Evolutionary conservation across 2,888 invertebrate genomes (phyloP), one percentile per base, ranked within the genome.

Genomic region (Clitarchus hookeri): DNA sequence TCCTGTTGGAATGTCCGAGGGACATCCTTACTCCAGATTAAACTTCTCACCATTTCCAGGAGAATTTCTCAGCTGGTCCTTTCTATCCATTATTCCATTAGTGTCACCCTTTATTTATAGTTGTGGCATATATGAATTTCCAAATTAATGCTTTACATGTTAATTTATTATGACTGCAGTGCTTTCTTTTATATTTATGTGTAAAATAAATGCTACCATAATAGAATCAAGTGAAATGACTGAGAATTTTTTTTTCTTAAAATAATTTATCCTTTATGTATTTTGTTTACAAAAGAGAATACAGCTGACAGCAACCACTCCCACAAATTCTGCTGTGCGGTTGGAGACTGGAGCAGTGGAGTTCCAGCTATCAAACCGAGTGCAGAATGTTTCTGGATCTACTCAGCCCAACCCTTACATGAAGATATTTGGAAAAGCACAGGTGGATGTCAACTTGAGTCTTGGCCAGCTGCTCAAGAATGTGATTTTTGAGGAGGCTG

Each of bases 301-400:
- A 88, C 99, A 99, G 91, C 93, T 99, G 87, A 99, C 99, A 0
- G 99, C 99, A 0, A 99, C 99, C 0, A 99, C 99, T 0, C 99
- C 99, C 0, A 98, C 99, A 84, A 97, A 97, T 90, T 98, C 97
- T 6, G 99, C 99, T 0, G 98, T 99, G 26, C 95, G 99, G 6
- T 93, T 99, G 87, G 99, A 99, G 92, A 99, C 99, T 0, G 98
- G 98, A 79, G 96, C 96, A 0, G 95, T 99, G 6, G 98, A 98
- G 91, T 94, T 99, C 90, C 97, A 98, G 92, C 92, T 99, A 86
- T 98, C 98, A 9, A 99, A 99, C 92, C 93, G 98, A 88, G 97
- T 98, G 25, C 97, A 98, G 92, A 97, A 98, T 92, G 94, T 97
- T 88, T 95, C 95, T 54, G 93, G 92, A 48, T 90, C 91, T 9